These are phyloP conservation scores for Istiophorus platypterus DNA, from an alignment of 2,113 vertebrate genomes.

Conservation along the genomic window DNA sequence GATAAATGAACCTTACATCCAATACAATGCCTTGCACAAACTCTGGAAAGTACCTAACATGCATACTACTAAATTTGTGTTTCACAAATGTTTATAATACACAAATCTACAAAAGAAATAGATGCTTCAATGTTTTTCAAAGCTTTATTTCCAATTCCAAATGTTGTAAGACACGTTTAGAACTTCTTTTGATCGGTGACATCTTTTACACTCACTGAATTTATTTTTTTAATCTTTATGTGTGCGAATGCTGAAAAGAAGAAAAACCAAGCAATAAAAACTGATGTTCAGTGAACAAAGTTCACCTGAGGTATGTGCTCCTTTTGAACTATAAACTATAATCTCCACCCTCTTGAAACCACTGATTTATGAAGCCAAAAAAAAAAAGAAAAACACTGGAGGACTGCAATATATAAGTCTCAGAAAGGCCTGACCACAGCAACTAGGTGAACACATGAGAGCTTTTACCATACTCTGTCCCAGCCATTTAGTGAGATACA, in stretches of 20 bases:
- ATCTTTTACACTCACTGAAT: background rate
- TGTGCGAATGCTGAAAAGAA: background rate
- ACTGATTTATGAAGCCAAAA: slow-evolving; percentile 29
- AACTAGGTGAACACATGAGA: slow-evolving; percentile 67
- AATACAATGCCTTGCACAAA: background rate
- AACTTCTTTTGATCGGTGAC: background rate
- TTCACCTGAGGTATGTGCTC: background rate
- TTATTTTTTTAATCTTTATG: background rate
- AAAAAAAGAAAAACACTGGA: too few species aligned
- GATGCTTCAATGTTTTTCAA: too few species aligned
- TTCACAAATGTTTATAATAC: background rate
- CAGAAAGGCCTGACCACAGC: slow-evolving; percentile 47
- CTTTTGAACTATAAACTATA: background rate
- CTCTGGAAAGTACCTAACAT: background rate
- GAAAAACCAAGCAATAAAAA: background rate
- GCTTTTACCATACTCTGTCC: slow-evolving; percentile 68
- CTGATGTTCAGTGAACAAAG: background rate
- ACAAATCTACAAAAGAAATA: background rate
- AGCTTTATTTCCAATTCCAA: background rate
- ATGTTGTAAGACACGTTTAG: background rate
- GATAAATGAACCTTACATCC: background rate
- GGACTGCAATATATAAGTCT: slow-evolving; percentile 31
- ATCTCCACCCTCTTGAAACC: slow-evolving; percentile 27
- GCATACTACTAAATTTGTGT: slow-evolving; percentile 1
- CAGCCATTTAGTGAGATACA: slow-evolving; percentile 52